These are phyloP conservation scores for Aleiodes sp. DNA, from an alignment of 1,140 invertebrate species.

Conservation along the genomic window DNA sequence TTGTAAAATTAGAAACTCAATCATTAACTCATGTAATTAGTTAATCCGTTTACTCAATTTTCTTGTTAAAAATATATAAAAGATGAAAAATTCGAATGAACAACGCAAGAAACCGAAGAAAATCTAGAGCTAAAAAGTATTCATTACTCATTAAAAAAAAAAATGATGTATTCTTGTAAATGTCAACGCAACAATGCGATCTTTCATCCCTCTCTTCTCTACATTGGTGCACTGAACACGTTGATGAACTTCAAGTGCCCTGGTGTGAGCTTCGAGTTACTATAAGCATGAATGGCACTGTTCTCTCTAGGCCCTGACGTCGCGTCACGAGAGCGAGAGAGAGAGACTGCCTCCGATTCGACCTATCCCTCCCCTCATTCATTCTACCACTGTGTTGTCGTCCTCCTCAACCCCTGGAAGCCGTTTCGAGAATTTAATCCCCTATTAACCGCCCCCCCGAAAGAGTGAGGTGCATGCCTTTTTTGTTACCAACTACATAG, in stretches of 20 bases:
- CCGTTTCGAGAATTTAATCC: constrained; percentile 9
- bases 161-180: background rate
- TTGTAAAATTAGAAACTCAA: too few species aligned
- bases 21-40: too few species aligned
- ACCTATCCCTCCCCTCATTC: constrained; percentile 25
- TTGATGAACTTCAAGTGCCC: constrained; percentile 32
- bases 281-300: constrained; percentile 33
- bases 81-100: too few species aligned
- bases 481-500: too few species aligned
- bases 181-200: constrained; percentile 15
- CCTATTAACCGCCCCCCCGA: constrained; percentile 1
- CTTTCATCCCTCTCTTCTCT: constrained; percentile 24
- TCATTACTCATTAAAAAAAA: background rate
- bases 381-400: constrained; percentile 10
- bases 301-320: constrained; percentile 20
- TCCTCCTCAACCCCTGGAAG: background rate
- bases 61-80: too few species aligned
- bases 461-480: too few species aligned
- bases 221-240: constrained; percentile 5
- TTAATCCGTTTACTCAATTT: too few species aligned
- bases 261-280: constrained; percentile 19
- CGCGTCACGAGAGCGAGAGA: constrained; percentile 15
- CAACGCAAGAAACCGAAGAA: too few species aligned
- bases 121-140: background rate
- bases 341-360: background rate